Evolutionary conservation across 2,888 invertebrate genomes (phyloP).

Genomic region (Mystacides longicornis): DNA sequence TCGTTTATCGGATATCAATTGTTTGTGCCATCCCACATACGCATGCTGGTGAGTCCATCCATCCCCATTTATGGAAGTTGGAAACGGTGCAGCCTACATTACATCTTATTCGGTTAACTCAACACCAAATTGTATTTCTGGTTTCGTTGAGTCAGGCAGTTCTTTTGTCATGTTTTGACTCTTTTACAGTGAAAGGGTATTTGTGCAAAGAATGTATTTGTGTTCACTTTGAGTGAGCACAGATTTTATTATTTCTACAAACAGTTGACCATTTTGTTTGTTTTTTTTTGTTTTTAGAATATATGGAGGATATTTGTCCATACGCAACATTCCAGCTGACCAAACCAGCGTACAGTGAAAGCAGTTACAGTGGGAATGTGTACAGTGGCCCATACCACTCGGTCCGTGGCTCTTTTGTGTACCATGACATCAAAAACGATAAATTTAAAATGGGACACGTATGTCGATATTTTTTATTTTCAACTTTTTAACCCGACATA

Average conservation of each 20-base stretch:
- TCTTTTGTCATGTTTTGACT: not conserved
- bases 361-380: slow-evolving; percentile 83
- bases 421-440: slow-evolving; percentile 80
- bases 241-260: no score
- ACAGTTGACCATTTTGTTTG: not conserved
- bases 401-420: slow-evolving; percentile 79
- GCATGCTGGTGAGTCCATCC: no score
- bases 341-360: slow-evolving; percentile 80
- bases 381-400: slow-evolving; percentile 84
- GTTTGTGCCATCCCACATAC: no score
- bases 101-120: no score
- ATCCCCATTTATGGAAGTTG: no score
- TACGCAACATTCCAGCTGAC: slow-evolving; percentile 89
- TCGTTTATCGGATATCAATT: no score
- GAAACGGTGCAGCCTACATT: no score
- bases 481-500: not conserved
- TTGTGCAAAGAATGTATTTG: no score
- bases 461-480: slow-evolving; percentile 30
- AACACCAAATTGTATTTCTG: no score
- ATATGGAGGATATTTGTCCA: slow-evolving; percentile 89
- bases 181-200: no score
- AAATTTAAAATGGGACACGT: slow-evolving; percentile 69
- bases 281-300: slow-evolving; percentile 51
- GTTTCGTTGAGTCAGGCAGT: not conserved
- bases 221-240: no score